Evolutionary conservation across 2,888 invertebrate genomes (phyloP).

Genomic region (Rhingia campestris): DNA sequence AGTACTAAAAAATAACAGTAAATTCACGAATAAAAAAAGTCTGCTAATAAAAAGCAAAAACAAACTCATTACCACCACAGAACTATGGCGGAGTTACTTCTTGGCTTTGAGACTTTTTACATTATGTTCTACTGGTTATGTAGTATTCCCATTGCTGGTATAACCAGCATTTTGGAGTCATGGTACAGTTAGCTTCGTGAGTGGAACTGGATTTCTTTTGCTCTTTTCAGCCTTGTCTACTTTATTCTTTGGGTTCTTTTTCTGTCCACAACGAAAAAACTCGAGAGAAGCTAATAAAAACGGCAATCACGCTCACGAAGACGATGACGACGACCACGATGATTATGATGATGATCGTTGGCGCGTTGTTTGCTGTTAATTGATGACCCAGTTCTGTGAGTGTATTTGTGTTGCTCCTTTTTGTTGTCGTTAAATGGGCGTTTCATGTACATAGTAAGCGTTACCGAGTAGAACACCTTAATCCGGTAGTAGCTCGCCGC

Average conservation of each 20-base stretch:
- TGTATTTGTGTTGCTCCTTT: too few relatives aligned
- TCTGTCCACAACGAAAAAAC: conserved; percentile 32
- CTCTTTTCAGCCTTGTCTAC: conserved; percentile 29
- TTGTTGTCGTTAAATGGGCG: conserved; percentile 37
- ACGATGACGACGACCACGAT: conserved; percentile 20
- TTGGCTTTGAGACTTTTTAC: background rate
- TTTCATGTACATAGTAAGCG: conserved; percentile 16
- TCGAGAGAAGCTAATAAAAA: conserved; percentile 21
- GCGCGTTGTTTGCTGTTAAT: conserved; percentile 38
- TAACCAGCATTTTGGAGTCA: conserved; percentile 55
- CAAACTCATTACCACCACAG: conserved; percentile 31
- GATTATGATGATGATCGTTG: conserved; percentile 12
- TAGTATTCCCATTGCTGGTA: conserved; percentile 24
- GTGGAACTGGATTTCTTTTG: conserved; percentile 61
- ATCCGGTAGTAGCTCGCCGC: conserved; percentile 16
- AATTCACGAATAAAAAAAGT: conserved; percentile 39
- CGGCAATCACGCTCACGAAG: conserved; percentile 15
- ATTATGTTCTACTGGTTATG: background rate
- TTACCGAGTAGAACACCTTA: conserved; percentile 29
- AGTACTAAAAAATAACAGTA: conserved; percentile 53
- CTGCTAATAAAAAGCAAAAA: conserved; percentile 50
- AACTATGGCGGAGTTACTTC: conserved; percentile 8
- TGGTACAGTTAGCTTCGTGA: conserved; percentile 60
- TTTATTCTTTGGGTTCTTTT: conserved; percentile 14
- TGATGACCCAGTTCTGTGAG: conserved; percentile 42